These are phyloP conservation scores for Lepidochrysops patricia DNA, from an alignment of 2,888 invertebrate species.

Conservation along the genomic window DNA sequence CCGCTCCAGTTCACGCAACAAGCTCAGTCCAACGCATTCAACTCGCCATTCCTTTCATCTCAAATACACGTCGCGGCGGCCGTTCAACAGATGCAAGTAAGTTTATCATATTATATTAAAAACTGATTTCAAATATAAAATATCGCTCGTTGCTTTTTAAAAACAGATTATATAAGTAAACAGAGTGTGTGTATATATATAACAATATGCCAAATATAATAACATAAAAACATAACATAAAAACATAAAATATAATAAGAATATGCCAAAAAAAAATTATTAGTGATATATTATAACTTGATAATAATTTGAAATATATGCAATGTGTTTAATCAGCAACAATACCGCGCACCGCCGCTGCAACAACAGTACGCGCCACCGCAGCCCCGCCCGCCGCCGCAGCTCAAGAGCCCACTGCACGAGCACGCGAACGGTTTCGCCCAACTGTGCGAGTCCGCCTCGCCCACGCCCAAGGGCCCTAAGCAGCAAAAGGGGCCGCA, in stretches of 20 bases:
- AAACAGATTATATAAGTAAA: too few species aligned
- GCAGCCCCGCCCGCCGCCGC: constrained; percentile 51
- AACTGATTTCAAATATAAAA: too few species aligned
- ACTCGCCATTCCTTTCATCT: constrained; percentile 62
- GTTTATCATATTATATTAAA: background rate
- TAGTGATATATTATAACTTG: too few species aligned
- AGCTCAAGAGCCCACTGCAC: constrained; percentile 74
- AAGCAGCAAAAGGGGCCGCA: constrained; percentile 60
- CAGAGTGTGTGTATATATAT: too few species aligned
- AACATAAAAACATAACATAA: too few species aligned
- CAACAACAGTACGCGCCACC: constrained; percentile 66
- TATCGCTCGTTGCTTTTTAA: too few species aligned
- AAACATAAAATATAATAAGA: too few species aligned
- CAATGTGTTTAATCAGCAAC: constrained; percentile 42
- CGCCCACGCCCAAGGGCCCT: constrained; percentile 64
- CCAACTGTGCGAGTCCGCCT: constrained; percentile 76
- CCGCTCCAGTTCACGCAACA: constrained; percentile 78
- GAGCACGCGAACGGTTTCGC: constrained; percentile 70
- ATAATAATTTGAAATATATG: too few species aligned
- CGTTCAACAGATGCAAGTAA: constrained; percentile 68
- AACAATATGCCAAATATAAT: too few species aligned
- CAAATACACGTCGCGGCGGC: constrained; percentile 64
- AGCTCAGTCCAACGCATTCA: constrained; percentile 67
- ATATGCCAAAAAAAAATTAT: background rate
- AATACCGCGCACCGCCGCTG: constrained; percentile 61